Evolutionary conservation across 2,888 invertebrate genomes (phyloP).

Genomic region (Rhodophaea formosa): DNA sequence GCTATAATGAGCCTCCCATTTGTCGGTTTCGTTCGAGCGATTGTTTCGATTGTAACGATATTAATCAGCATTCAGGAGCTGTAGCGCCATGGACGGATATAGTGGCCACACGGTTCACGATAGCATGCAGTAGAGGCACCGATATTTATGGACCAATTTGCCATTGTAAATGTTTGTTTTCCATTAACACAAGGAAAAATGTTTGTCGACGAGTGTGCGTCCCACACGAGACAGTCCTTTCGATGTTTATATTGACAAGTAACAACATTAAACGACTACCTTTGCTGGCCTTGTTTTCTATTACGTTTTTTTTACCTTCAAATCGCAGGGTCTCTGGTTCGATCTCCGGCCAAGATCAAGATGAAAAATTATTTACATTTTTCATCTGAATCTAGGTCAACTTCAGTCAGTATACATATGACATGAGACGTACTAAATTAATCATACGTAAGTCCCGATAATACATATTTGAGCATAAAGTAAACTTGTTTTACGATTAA

Average conservation of each 20-base stretch:
- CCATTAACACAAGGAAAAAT: constrained; percentile 46
- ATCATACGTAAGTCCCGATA: too few relatives aligned
- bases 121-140: constrained; percentile 34
- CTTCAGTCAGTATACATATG: too few relatives aligned
- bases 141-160: constrained; percentile 48
- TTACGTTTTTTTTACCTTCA: too few relatives aligned
- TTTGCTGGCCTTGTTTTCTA: too few relatives aligned
- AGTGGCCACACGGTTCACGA: constrained; percentile 37
- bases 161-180: constrained; percentile 50
- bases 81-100: constrained; percentile 39
- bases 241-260: not conserved
- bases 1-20: constrained; percentile 25
- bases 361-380: too few relatives aligned
- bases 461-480: too few relatives aligned
- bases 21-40: constrained; percentile 36
- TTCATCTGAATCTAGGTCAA: too few relatives aligned
- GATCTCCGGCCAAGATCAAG: too few relatives aligned
- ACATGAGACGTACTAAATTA: too few relatives aligned
- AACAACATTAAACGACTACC: too few relatives aligned
- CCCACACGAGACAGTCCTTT: constrained; percentile 26
- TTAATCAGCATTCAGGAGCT: constrained; percentile 53
- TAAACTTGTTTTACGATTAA: too few relatives aligned
- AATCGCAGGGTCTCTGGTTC: too few relatives aligned
- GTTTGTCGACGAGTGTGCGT: constrained; percentile 35
- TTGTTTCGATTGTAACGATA: constrained; percentile 49